Base-by-base conservation (phyloP, 2,113 vertebrate genomes). In the Oryzias woworae region DNA sequence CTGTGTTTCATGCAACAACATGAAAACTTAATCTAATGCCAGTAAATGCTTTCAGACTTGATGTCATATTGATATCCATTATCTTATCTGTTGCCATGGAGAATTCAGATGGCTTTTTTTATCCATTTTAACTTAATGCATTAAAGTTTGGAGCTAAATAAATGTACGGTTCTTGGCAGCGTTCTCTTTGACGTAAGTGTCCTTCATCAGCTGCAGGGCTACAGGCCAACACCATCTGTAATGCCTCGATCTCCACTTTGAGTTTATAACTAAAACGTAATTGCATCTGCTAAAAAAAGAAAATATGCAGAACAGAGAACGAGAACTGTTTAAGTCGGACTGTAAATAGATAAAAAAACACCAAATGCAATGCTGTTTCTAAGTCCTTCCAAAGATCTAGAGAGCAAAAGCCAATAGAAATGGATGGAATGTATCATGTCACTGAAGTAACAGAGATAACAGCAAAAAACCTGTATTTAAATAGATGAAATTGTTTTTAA, bases 1-100 rank as follows among this genome's bases (percentile, higher is more conserved):
- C 58, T 12, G 46, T 16, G 43, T 71, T 58, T 60, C 49, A 42
- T 1, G 1, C 51, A 62, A 18, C 66, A 66, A 77, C 73, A 66
- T n/a, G 15, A 1, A 47, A 18, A 56, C 28, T 49, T 53, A 58
- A 67, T 73, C 47, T 43, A 69, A 45, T 60, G n/a, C 7, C 22
- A 55, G 43, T 51, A 60, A 68, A 54, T 60, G 62, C 50, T 71
- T 57, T 47, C 6, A 67, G 53, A 57, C 74, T 61, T 74, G 74
- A 63, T 77, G 74, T 78, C 75, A 72, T 64, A 74, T 69, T 53
- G 43, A 68, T 76, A 69, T 24, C 58, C 56, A 59, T 70, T 75
- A 75, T 82, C 75, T 69, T 60, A 71, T 77, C 61, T 73, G 79
- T 75, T 73, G 63, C 69, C 65, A 31, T 20, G n/a, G 80, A 73